Evolutionary conservation across 1,140 invertebrate species (phyloP), one percentile per base, ranked within the genome.

Genomic region (Drosophila elegans): DNA sequence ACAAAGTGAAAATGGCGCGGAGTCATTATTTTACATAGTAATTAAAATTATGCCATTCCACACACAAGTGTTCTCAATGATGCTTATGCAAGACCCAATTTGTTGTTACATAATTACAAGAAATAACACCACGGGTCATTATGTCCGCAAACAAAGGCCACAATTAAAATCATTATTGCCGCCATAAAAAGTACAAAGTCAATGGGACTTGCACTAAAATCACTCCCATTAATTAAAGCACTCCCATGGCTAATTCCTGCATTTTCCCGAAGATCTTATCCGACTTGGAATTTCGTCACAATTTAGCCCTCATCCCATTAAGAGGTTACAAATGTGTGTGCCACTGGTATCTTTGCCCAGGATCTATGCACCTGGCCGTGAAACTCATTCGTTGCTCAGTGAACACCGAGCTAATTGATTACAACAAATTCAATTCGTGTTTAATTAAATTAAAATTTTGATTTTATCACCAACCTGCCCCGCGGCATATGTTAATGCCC

Each of bases 381-480:
- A 61, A 74, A 48, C 48, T 29, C 64, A 46, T 54, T 61, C 36
- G 39, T 2, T 77, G 74, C 46, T 69, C 74, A 78, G 10, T 78
- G 75, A 78, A 41, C 55, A 71, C 32, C 42, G 44, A 42, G 66
- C 63, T 78, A 78, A 78, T 78, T 78, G 75, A 78, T 78, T 78
- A 63, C 44, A 60, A 54, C 74, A 78, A 78, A 63, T 52, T 78
- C 64, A 71, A 63, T 78, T 71, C 56, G 51, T 71, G 75, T 46
- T 78, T 72, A 78, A 78, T 78, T 78, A 63, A 78, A 78, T 78
- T 78, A 78, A 78, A 71, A 63, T 78, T 78, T 78, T 78, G 74
- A 77, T 78, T 71, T 78, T 78, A 78, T 78, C 74, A 45, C 46
- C 32, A 68, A 51, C n/a, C 34, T 42, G 74, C 13, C 55, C 46